Percentiles rank a stretch among this genome's conserved stretches.
phyloP scores from a whole-genome alignment of 2,888 invertebrate species.

The Cataglyphis albicans region DNA sequence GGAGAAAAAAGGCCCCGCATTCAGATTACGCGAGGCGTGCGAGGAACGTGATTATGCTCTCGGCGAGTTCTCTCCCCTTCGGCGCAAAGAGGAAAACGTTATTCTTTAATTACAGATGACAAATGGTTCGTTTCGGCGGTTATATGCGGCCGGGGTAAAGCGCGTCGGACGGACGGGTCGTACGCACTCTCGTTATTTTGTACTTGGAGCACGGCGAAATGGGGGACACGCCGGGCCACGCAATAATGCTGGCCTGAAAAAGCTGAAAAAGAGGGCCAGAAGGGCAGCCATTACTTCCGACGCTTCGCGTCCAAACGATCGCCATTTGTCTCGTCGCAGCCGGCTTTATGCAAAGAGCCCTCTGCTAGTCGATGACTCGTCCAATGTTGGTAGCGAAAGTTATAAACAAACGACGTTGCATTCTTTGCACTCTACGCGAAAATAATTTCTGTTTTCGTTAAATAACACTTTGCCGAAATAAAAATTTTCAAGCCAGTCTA shows the following conservation, averaged over 20 bases:
- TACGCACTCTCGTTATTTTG: conserved; percentile 68
- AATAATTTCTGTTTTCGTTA: neutral
- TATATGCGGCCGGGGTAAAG: conserved; percentile 52
- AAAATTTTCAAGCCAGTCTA: neutral
- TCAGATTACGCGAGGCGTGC: conserved; percentile 28
- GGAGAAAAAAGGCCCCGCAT: neutral
- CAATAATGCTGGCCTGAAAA: conserved; percentile 76
- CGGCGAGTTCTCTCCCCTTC: conserved; percentile 27
- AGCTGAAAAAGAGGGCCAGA: conserved; percentile 77
- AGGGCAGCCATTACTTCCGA: conserved; percentile 77
- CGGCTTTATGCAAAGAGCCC: conserved; percentile 75
- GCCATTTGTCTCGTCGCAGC: conserved; percentile 77
- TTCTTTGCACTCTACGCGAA: neutral
- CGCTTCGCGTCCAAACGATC: conserved; percentile 76
- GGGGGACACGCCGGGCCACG: conserved; percentile 47
- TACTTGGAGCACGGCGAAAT: conserved; percentile 61
- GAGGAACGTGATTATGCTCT: conserved; percentile 37
- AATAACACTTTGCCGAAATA: neutral
- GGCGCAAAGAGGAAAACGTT: conserved; percentile 64
- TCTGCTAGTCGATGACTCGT: conserved; percentile 67
- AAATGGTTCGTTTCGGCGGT: conserved; percentile 73
- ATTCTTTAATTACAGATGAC: conserved; percentile 74
- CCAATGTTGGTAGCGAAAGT: conserved; percentile 69
- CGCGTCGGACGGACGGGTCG: conserved; percentile 47
- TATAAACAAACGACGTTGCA: conserved; percentile 69